Percentiles rank a stretch among this genome's conserved stretches.
phyloP scores from a whole-genome alignment of 2,888 invertebrate species.

The Xestia xanthographa region DNA sequence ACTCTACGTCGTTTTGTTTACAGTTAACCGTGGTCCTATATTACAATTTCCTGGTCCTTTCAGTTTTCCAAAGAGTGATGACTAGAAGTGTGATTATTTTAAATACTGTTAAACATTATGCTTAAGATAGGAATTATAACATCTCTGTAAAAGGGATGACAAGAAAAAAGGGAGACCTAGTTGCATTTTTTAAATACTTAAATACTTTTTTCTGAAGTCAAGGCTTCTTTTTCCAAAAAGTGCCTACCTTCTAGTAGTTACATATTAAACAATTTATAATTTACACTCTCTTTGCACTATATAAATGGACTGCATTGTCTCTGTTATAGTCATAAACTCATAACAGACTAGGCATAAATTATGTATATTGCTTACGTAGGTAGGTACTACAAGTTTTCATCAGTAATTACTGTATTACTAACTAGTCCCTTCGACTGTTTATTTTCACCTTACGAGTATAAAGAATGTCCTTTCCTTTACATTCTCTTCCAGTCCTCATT shows the following conservation, averaged over 20 bases:
- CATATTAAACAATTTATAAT: background rate
- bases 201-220: background rate
- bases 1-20: slow-evolving; percentile 11
- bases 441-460: slow-evolving; percentile 2
- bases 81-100: background rate
- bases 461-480: background rate
- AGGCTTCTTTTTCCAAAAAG: background rate
- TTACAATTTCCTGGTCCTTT: slow-evolving; percentile 1
- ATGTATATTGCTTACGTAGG: slow-evolving; percentile 19
- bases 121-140: background rate
- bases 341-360: background rate
- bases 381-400: slow-evolving; percentile 2
- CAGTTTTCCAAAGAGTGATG: background rate
- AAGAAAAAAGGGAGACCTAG: background rate
- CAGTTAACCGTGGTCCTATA: slow-evolving; percentile 20
- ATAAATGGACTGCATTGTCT: background rate
- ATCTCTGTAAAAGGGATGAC: background rate
- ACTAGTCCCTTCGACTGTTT: slow-evolving; percentile 4
- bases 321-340: background rate
- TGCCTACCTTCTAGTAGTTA: background rate
- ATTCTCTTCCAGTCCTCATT: background rate
- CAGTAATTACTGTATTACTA: background rate
- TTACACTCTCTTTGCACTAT: background rate
- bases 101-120: background rate
- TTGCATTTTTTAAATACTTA: too few relatives aligned